Evolutionary conservation across 2,797 vertebrate species (phyloP).

Genomic region (Todus mexicanus): DNA sequence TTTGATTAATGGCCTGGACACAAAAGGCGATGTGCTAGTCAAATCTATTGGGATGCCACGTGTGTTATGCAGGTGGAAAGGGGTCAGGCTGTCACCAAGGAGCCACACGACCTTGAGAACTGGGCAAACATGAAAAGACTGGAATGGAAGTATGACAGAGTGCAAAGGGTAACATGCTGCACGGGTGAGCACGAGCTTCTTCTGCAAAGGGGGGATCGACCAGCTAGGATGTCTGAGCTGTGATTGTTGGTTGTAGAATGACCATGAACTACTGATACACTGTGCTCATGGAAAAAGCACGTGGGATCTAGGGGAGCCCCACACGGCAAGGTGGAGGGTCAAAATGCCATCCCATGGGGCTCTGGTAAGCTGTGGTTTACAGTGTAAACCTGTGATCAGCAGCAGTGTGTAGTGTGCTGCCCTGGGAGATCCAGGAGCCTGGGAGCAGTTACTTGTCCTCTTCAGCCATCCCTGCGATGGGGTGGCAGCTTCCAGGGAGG

Average conservation of each 20-base stretch:
- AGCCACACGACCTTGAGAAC: background rate
- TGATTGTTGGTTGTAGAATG: background rate
- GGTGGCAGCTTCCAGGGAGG: background rate
- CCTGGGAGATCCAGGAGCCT: background rate
- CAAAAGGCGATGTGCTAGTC: background rate
- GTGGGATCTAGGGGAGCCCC: fast-evolving
- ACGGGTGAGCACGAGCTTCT: fast-evolving
- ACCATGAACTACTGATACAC: background rate
- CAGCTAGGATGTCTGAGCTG: background rate
- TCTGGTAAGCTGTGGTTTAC: background rate
- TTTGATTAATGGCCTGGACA: background rate
- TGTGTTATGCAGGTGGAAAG: background rate
- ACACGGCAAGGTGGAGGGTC: fast-evolving
- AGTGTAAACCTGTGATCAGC: background rate
- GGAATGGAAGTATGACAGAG: background rate
- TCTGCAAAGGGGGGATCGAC: background rate
- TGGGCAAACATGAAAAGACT: background rate
- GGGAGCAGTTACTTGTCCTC: background rate
- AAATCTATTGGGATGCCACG: background rate
- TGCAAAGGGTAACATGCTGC: background rate
- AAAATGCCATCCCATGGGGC: background rate
- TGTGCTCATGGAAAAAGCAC: background rate
- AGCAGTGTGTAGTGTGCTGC: background rate
- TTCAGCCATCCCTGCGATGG: background rate
- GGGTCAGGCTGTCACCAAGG: background rate